Percentiles rank a stretch among this genome's conserved stretches.
These are phyloP conservation scores for Lordiphosa fenestrarum DNA, from an alignment of 2,888 invertebrate species.

Conservation along the genomic window DNA sequence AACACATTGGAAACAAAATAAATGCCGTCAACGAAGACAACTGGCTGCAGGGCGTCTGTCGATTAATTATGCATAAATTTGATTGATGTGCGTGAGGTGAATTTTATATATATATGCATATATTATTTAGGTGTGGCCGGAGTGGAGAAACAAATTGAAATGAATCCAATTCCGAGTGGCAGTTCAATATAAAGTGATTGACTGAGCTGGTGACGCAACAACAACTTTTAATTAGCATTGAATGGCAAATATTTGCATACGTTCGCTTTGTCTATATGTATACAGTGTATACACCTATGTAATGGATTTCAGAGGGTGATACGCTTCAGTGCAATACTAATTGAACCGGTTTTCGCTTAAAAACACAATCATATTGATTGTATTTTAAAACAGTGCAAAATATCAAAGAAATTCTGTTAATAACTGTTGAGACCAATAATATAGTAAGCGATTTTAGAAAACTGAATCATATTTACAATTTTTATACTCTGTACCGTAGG, in stretches of 20 bases:
- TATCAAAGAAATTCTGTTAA: background rate
- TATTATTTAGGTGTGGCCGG: background rate
- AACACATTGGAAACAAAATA: background rate
- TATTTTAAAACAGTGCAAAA: background rate
- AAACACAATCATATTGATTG: slow-evolving; percentile 4
- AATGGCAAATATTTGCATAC: slow-evolving; percentile 54
- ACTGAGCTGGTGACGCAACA: slow-evolving; percentile 29
- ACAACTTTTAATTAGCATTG: slow-evolving; percentile 62
- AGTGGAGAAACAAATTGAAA: slow-evolving; percentile 5
- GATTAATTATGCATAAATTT: slow-evolving; percentile 69
- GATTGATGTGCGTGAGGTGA: slow-evolving; percentile 67
- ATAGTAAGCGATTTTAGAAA: too few relatives aligned
- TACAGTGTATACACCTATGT: background rate
- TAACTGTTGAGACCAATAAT: too few relatives aligned
- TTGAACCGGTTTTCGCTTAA: slow-evolving; percentile 11
- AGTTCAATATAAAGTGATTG: slow-evolving; percentile 17
- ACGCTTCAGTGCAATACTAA: slow-evolving; percentile 20
- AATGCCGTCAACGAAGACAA: slow-evolving; percentile 9
- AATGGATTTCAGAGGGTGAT: slow-evolving; percentile 4
- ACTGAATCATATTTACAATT: too few relatives aligned
- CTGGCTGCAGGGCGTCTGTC: slow-evolving; percentile 20
- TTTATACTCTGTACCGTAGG: too few relatives aligned
- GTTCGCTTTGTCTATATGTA: slow-evolving; percentile 5
- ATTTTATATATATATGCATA: slow-evolving; percentile 22
- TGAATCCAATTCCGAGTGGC: slow-evolving; percentile 8